Evolutionary conservation across 2,888 invertebrate genomes (phyloP).

Genomic region (Xestia sexstrigata): DNA sequence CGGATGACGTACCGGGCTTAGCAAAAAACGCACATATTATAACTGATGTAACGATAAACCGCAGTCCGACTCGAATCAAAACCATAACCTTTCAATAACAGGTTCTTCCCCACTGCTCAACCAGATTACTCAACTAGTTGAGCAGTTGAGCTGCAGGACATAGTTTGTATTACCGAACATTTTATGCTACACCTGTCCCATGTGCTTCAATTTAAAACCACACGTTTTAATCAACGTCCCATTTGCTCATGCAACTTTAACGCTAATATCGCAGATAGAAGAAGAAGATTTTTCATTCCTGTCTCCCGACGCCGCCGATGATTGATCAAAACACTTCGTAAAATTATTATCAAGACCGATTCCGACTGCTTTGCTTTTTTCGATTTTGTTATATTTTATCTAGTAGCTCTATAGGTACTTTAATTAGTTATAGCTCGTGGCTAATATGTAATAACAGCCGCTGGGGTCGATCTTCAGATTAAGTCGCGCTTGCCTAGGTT

Average conservation of each 20-base stretch:
- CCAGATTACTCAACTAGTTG: no score
- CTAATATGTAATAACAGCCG: background rate
- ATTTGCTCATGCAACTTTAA: background rate
- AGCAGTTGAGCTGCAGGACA: no score
- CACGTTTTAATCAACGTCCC: background rate
- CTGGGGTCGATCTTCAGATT: background rate
- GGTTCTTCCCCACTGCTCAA: no score
- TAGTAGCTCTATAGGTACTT: no score
- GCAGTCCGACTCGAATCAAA: background rate
- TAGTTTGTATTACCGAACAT: no score
- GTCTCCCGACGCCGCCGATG: background rate
- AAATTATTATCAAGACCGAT: background rate
- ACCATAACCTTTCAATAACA: background rate
- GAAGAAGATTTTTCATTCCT: background rate
- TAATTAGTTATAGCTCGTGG: background rate
- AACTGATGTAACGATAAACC: background rate
- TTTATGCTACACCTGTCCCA: no score
- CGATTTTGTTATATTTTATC: no score
- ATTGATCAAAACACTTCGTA: background rate
- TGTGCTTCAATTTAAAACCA: background rate
- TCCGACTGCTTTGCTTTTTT: background rate
- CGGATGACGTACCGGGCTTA: background rate
- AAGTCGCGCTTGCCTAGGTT: no score
- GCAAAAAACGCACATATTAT: background rate
- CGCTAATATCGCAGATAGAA: no score